Base-by-base conservation (phyloP, 2,113 vertebrate species). In the Paradoxurus hermaphroditus region DNA sequence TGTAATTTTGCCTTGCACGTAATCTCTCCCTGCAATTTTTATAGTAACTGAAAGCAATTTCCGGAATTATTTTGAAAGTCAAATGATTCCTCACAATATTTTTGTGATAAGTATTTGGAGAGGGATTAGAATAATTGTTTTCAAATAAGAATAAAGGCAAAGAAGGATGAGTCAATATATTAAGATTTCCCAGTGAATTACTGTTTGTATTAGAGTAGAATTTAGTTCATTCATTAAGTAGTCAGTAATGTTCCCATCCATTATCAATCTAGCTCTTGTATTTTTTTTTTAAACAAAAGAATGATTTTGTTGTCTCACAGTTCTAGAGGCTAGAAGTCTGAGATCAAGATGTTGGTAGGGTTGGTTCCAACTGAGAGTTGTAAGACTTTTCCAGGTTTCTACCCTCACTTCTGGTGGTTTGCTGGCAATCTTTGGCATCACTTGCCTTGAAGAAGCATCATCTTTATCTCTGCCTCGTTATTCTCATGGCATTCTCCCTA, bases 31-130 rank as follows among this genome's bases (percentile, higher is more conserved):
- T 92, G 56, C 4, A 65, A 95, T 79, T 94, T 96, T 96, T 93
- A 91, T 78, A 88, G 39, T 56, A 95, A 95, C 72, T 91, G 49
- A 96, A 95, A 93, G 77, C n/a, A 95, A 94, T 94, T 94, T 93
- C 79, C 79, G 95, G 72, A 94, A 67, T 97, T 96, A 92, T 95
- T 96, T 94, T 96, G 56, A 95, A 96, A 97, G 81, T 85, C 84
- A 90, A 90, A 94, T 90, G 44, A 84, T 67, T 95, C 36, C 46
- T 95, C 41, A 56, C 16, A 89, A 78, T 51, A 78, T 70, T 95
- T 88, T 78, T 94, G 51, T 89, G 83, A 97, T 63, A 44, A 59
- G 2, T 46, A 44, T 90, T 95, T 95, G 68, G 41, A 73, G 31
- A 94, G 8, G 31, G 14, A 3, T 82, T 90, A 6, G 68, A 90